Evolutionary conservation across 2,113 vertebrate genomes (phyloP).

Genomic region (Grantiella picta): DNA sequence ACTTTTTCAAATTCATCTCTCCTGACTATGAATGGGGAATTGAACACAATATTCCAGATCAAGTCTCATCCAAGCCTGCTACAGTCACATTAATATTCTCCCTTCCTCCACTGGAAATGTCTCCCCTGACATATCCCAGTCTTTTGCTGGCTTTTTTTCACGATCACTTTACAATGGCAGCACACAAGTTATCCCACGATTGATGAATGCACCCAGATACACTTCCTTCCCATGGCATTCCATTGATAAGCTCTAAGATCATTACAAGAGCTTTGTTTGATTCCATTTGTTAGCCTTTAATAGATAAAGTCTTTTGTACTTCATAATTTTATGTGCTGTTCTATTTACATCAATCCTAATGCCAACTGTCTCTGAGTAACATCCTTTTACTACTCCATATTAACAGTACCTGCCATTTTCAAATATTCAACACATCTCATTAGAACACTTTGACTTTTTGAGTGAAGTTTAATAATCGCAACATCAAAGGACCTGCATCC

Average conservation of each 20-base stretch:
- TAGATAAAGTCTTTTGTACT: not conserved
- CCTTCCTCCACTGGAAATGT: conserved; percentile 10
- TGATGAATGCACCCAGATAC: conserved; percentile 20
- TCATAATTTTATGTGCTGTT: not conserved
- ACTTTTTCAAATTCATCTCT: conserved; percentile 37
- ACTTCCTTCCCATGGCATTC: conserved; percentile 16
- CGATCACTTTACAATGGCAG: conserved; percentile 1
- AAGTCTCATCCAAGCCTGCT: conserved; percentile 6
- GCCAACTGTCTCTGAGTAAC: not conserved
- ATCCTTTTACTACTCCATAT: not conserved
- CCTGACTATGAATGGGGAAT: conserved; percentile 45
- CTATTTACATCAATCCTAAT: not conserved
- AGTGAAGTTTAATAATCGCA: not conserved
- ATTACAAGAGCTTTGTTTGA: not conserved
- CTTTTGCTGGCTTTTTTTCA: conserved; percentile 9
- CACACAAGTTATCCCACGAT: conserved; percentile 33
- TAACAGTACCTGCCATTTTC: not conserved
- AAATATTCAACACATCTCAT: not conserved
- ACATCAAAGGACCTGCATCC: not conserved
- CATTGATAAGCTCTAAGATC: not conserved
- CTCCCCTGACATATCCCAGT: conserved; percentile 18
- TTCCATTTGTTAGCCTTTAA: not conserved
- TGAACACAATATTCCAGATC: conserved; percentile 55
- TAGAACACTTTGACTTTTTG: not conserved
- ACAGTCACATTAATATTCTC: conserved; percentile 38